Percentiles rank a stretch among this genome's conserved stretches.
Conservation (phyloP, 1,140 invertebrate species). For the Tribolium madens region DNA sequence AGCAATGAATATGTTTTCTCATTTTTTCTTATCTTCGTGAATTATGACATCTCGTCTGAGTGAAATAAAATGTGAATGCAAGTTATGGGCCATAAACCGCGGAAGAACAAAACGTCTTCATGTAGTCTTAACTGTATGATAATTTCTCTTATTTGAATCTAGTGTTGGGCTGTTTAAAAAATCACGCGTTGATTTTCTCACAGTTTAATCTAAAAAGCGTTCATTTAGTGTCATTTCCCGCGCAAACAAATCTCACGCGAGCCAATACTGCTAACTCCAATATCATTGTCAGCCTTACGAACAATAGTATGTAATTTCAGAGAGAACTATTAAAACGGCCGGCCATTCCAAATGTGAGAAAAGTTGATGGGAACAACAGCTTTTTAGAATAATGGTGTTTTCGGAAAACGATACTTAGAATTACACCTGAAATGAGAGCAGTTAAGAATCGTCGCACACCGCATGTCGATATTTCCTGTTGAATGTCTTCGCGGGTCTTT, state of each 20-base stretch:
- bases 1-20: neutral
- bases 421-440: slow-evolving; percentile 49
- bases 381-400: slow-evolving; percentile 40
- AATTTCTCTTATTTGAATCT: neutral
- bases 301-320: slow-evolving; percentile 44
- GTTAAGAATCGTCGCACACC: slow-evolving; percentile 49
- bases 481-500: slow-evolving; percentile 53
- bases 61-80: neutral
- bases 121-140: neutral
- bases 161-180: neutral
- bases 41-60: too few species aligned
- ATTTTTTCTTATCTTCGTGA: neutral
- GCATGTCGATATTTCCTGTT: slow-evolving; percentile 55
- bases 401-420: slow-evolving; percentile 50
- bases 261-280: slow-evolving; percentile 40
- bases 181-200: neutral
- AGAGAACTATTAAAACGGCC: slow-evolving; percentile 41
- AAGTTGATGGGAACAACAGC: slow-evolving; percentile 40
- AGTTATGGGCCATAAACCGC: slow-evolving; percentile 4
- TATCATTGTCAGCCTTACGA: slow-evolving; percentile 37
- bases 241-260: slow-evolving; percentile 37
- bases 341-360: slow-evolving; percentile 49
- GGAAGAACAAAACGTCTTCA: neutral
- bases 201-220: neutral
- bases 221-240: slow-evolving; percentile 16